Evolutionary conservation across 2,888 invertebrate species (phyloP).

Genomic region (Amblyteles armatorius): DNA sequence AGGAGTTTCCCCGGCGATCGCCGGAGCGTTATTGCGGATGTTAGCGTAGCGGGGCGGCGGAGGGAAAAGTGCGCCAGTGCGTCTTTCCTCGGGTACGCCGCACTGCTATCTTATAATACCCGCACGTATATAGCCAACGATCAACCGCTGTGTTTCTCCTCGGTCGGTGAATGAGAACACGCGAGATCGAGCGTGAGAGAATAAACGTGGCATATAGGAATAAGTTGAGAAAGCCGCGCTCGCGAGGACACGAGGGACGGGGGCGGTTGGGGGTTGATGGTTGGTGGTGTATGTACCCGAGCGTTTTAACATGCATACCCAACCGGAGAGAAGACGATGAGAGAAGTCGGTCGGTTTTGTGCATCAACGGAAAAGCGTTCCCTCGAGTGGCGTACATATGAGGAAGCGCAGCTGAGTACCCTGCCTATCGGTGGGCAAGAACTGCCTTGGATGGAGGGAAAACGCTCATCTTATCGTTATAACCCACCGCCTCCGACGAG

Average conservation of each 20-base stretch:
- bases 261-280: background rate
- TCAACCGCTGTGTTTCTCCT: constrained; percentile 1
- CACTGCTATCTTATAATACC: constrained; percentile 30
- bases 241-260: background rate
- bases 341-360: constrained; percentile 16
- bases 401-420: background rate
- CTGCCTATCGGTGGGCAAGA: background rate
- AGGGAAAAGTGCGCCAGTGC: constrained; percentile 43
- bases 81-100: constrained; percentile 32
- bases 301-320: constrained; percentile 34
- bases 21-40: constrained; percentile 63
- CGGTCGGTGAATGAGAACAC: constrained; percentile 9
- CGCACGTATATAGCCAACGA: constrained; percentile 6
- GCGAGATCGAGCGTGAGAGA: constrained; percentile 30
- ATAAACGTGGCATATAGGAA: constrained; percentile 23
- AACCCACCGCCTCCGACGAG: constrained; percentile 29
- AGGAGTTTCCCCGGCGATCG: constrained; percentile 60
- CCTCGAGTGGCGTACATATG: constrained; percentile 39
- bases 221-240: constrained; percentile 43
- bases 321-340: constrained; percentile 11
- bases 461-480: constrained; percentile 44
- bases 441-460: constrained; percentile 35
- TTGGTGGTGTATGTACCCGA: constrained; percentile 32
- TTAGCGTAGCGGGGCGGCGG: constrained; percentile 32
- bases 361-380: constrained; percentile 39